Conservation (phyloP, 2,797 vertebrate genomes). For the Crenuchus spilurus region DNA sequence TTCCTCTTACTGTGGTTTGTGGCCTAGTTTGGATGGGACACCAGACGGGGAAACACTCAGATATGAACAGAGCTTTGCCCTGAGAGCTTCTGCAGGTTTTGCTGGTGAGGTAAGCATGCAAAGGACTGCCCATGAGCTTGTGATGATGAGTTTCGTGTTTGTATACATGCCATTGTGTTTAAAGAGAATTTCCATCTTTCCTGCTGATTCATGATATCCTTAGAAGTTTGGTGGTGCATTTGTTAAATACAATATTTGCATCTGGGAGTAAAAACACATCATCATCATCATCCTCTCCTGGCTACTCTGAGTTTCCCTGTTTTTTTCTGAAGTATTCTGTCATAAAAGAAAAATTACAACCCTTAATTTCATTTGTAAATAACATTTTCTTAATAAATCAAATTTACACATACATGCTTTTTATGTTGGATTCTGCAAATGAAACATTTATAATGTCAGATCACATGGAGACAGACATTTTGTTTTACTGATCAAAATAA, state of each 20-base stretch:
- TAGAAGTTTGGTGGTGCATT: neutral
- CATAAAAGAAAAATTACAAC: too few species aligned
- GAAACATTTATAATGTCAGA: too few species aligned
- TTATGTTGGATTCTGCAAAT: too few species aligned
- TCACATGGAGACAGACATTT: too few species aligned
- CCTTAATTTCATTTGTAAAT: too few species aligned
- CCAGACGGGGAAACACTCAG: slow-evolving; percentile 74
- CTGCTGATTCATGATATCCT: neutral
- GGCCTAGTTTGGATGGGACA: slow-evolving; percentile 77
- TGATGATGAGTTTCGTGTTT: neutral
- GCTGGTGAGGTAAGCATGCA: slow-evolving; percentile 78
- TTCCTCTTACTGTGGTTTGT: slow-evolving; percentile 43
- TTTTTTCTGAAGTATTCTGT: too few species aligned
- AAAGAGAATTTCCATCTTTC: neutral
- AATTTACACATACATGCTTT: too few species aligned
- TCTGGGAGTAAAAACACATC: too few species aligned
- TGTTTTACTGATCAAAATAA: too few species aligned
- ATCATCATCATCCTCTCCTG: too few species aligned
- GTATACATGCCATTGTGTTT: neutral
- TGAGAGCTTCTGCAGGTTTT: slow-evolving; percentile 82
- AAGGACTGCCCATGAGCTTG: neutral
- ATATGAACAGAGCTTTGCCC: slow-evolving; percentile 85
- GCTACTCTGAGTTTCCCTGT: too few species aligned
- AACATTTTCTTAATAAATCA: too few species aligned
- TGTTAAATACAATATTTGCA: neutral